Base-by-base conservation (phyloP, 2,113 vertebrate species). In the Cyrtonyx montezumae region DNA sequence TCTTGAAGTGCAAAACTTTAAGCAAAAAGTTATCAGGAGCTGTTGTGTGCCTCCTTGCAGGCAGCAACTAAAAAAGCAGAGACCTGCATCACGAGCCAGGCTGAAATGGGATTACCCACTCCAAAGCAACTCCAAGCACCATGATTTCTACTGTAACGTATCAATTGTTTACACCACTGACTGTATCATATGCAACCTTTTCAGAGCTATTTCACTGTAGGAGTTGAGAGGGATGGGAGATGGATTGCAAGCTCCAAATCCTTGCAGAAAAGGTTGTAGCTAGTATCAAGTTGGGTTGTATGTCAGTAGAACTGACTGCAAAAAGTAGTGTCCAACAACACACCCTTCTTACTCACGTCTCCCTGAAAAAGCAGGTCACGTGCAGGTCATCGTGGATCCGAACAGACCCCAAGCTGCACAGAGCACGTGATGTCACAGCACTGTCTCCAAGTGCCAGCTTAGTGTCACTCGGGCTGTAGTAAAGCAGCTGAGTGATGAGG, bases 401-500 rank as follows among this genome's bases (percentile, higher is more conserved):
- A 73, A 32, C 2, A 0, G 65, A 26, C 5, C 42, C 26, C 23
- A 42, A 55, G 34, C 1, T 30, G 55, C 4, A 32, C 32, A 43
- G 19, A 40, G 22, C 74, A 32, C 14, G 26, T 17, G 13, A 53
- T 53, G 26, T 45, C 13, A 8, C 30, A 53, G 71, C 0, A 1
- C 14, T 56, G 76, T 32, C 46, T 43, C 26, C 74, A 49, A 76
- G 67, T 3, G 70, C 8, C 74, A 76, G 45, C 62, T 85, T 6
- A 18, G 53, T 2, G 0, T 2, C 78, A 67, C 71, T 78, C 43
- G 3, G 30, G 25, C 46, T 69, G 83, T 69, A 84, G 77, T 40
- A 92, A 84, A 92, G 88, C 55, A 77, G 34, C 46, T 91, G 71
- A 92, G 75, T 6, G 36, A 76, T 5, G 63, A 88, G 86, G 87